These are phyloP conservation scores for Cosmopolites sordidus DNA, from an alignment of 2,888 invertebrate genomes.

Conservation along the genomic window DNA sequence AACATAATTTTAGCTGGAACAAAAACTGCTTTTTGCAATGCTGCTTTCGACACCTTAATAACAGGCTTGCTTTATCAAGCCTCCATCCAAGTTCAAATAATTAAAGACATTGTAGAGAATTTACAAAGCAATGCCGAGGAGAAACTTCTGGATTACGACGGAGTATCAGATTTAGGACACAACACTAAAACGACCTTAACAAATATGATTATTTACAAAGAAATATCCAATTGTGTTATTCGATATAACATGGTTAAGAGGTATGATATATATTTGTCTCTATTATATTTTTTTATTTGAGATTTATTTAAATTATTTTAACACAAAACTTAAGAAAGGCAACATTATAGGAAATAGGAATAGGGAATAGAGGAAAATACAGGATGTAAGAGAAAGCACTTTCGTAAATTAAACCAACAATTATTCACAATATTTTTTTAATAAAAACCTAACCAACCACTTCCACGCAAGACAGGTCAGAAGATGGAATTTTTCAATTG, in stretches of 20 bases:
- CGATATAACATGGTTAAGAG: not conserved
- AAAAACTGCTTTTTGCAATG: not conserved
- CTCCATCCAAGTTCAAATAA: not conserved
- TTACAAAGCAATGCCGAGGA: not conserved
- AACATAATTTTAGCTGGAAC: not conserved
- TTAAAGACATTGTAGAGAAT: not conserved
- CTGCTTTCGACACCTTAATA: conserved; percentile 1
- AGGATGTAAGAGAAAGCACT: too few species aligned
- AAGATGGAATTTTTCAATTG: too few species aligned
- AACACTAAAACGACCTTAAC: not conserved
- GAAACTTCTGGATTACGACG: not conserved
- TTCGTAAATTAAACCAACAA: too few species aligned
- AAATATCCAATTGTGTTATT: not conserved
- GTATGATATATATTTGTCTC: too few species aligned
- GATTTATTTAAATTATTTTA: too few species aligned
- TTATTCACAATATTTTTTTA: too few species aligned
- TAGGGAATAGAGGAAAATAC: too few species aligned
- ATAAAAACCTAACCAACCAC: too few species aligned
- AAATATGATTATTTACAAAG: not conserved
- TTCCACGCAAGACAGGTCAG: too few species aligned
- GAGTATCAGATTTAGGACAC: not conserved
- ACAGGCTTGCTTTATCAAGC: not conserved
- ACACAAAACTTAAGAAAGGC: too few species aligned
- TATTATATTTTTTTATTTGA: too few species aligned
- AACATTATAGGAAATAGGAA: too few species aligned